These are phyloP conservation scores for Caradrina clavipalpis DNA, from an alignment of 2,888 invertebrate species.

Conservation along the genomic window DNA sequence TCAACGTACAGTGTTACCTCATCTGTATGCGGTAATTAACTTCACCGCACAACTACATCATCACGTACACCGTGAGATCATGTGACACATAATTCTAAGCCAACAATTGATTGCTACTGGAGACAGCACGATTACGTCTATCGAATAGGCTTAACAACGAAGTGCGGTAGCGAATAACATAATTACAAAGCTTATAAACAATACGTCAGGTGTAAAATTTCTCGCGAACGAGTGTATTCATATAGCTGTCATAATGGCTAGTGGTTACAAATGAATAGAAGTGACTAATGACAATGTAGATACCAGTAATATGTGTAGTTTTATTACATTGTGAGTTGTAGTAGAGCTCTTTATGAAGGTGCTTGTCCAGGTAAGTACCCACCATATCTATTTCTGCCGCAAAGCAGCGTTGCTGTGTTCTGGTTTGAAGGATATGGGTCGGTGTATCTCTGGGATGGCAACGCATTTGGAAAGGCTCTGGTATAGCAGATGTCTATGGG, in stretches of 20 bases:
- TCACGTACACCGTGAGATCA: slow-evolving; percentile 28
- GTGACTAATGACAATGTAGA: not conserved
- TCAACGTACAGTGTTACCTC: slow-evolving; percentile 32
- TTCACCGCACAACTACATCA: slow-evolving; percentile 11
- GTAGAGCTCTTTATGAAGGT: too few relatives aligned
- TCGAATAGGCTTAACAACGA: slow-evolving; percentile 16
- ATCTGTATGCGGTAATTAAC: slow-evolving; percentile 53
- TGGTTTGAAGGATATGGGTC: too few relatives aligned
- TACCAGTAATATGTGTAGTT: not conserved
- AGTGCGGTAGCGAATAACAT: slow-evolving; percentile 29
- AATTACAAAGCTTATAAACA: slow-evolving; percentile 29
- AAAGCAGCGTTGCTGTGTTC: too few relatives aligned
- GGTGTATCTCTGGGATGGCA: too few relatives aligned
- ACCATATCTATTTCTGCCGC: too few relatives aligned
- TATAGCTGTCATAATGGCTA: not conserved
- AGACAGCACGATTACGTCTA: slow-evolving; percentile 31
- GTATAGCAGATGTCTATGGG: too few relatives aligned
- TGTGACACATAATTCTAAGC: slow-evolving; percentile 37
- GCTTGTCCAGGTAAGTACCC: too few relatives aligned
- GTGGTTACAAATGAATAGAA: not conserved
- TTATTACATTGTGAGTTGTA: too few relatives aligned
- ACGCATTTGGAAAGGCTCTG: too few relatives aligned
- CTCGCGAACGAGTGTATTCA: not conserved
- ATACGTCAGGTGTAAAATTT: not conserved
- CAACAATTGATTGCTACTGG: slow-evolving; percentile 47